Percentiles rank a stretch among this genome's conserved stretches.
Evolutionary conservation across 2,888 invertebrate genomes (phyloP).

Genomic region (Pollenia amentaria): DNA sequence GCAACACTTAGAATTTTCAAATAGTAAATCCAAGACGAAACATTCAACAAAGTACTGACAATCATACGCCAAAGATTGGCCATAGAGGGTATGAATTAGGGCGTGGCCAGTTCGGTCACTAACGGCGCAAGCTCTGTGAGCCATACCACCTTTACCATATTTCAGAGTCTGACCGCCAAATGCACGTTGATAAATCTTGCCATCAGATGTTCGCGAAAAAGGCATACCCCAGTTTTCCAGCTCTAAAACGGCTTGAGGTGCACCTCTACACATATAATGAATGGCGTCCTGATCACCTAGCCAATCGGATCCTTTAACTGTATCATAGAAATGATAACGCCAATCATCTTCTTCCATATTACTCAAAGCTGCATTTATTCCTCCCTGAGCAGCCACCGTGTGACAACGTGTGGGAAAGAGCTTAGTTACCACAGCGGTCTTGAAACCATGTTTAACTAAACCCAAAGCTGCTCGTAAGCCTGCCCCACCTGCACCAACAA

Average conservation of each 20-base stretch:
- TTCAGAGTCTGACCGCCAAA: slow-evolving; percentile 98
- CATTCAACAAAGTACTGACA: slow-evolving; percentile 99
- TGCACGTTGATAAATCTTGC: slow-evolving; percentile 98
- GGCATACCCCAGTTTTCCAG: slow-evolving; percentile 98
- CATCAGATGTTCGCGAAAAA: slow-evolving; percentile 97
- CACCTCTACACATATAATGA: slow-evolving; percentile 97
- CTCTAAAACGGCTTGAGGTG: slow-evolving; percentile 93
- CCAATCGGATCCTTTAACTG: slow-evolving; percentile 99
- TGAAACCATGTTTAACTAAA: slow-evolving; percentile 96
- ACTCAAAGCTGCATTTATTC: slow-evolving; percentile 98
- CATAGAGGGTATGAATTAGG: slow-evolving; percentile 98
- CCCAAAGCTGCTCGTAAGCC: slow-evolving; percentile 98
- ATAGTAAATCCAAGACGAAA: slow-evolving; percentile 97
- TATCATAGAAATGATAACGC: slow-evolving; percentile 99
- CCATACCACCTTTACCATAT: slow-evolving; percentile 98
- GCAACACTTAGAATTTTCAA: slow-evolving; percentile 95
- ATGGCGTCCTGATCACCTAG: slow-evolving; percentile 99
- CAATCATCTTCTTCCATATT: slow-evolving; percentile 96
- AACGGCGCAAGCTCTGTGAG: slow-evolving; percentile 97
- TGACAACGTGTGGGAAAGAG: slow-evolving; percentile 98
- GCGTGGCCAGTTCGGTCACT: slow-evolving; percentile 99
- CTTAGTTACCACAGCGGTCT: slow-evolving; percentile 98
- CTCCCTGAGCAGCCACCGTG: slow-evolving; percentile 99
- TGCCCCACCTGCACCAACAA: slow-evolving; percentile 98
- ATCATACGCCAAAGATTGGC: slow-evolving; percentile 96